Evolutionary conservation across 1,140 invertebrate genomes (phyloP).

Genomic region (Ceratosolen fusciceps): DNA sequence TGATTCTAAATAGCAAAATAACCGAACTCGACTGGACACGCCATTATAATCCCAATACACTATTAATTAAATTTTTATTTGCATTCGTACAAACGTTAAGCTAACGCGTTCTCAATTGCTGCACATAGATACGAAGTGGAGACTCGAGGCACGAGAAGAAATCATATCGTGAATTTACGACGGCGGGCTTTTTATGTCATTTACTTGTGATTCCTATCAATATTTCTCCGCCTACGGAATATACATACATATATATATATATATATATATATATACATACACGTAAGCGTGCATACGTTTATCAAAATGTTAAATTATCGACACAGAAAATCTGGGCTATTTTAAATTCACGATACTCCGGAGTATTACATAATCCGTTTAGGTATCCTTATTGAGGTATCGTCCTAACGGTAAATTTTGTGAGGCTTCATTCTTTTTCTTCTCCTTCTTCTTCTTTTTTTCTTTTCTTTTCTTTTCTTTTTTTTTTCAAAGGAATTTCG

Average conservation of each 20-base stretch:
- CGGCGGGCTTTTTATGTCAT: background rate
- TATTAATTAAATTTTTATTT: too few relatives aligned
- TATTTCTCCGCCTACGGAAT: slow-evolving; percentile 11
- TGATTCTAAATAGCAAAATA: too few relatives aligned
- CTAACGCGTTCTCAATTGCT: background rate
- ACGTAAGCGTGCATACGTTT: too few relatives aligned
- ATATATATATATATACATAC: too few relatives aligned
- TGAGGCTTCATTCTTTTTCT: too few relatives aligned
- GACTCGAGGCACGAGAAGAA: background rate
- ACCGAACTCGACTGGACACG: background rate
- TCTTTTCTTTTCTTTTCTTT: too few relatives aligned
- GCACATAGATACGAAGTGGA: background rate
- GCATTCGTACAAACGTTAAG: too few relatives aligned
- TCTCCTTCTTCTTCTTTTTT: too few relatives aligned
- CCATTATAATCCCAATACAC: background rate
- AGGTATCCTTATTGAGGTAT: background rate
- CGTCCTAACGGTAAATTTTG: background rate
- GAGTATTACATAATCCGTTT: slow-evolving; percentile 3
- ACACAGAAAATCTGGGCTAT: background rate
- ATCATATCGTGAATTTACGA: slow-evolving; percentile 2
- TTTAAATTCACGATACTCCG: background rate
- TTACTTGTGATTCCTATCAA: background rate
- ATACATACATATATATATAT: background rate
- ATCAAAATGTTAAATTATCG: background rate
- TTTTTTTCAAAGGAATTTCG: background rate